Evolutionary conservation across 1,140 invertebrate genomes (phyloP), one percentile per base, ranked within the genome.

Genomic region (Parasteatoda tepidariorum): DNA sequence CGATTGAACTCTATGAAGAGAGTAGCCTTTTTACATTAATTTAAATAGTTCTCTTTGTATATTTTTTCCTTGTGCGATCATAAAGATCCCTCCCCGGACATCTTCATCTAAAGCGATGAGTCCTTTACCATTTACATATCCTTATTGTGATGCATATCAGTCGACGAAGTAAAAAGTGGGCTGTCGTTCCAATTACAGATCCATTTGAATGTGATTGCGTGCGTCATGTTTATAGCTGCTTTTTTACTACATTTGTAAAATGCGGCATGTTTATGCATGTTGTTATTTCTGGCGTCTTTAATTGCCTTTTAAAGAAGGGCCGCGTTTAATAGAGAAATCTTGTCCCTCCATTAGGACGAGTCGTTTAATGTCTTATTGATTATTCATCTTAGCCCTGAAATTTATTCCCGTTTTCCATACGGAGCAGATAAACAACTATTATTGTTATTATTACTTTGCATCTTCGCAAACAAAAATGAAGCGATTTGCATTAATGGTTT

Each of bases 401-500:
- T 82, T 79, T 79, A 79, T 79, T 82, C 78, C 30, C 31, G 9
- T 64, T 48, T 59, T 38, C 73, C 73, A 62, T 76, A 59, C 62
- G 76, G 76, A 67, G 78, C 66, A 70, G 78, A 82, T 82, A 82
- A 82, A 82, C 78, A 82, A 82, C 78, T 82, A 55, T 82, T 82
- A 82, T 82, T 82, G 78, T 82, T 82, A 82, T 82, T 82, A 82
- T 82, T 82, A 79, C 76, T 79, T 68, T 79, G 76, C 76, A 79
- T 79, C 78, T 71, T 71, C 57, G 57, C 66, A 82, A 82, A 82
- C 78, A 82, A 82, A 82, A 82, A 82, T 82, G 78, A 70, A 70
- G 78, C 67, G 78, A 82, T 82, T 82, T 82, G 78, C 78, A 82
- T 82, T 82, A 82, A 82, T 82, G 78, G 78, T 82, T 82, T 82